A percentile compares a stretch with the other conserved stretches of the same genome.
Evolutionary conservation across 2,113 vertebrate species (phyloP).

Genomic region (Oceanites oceanicus): DNA sequence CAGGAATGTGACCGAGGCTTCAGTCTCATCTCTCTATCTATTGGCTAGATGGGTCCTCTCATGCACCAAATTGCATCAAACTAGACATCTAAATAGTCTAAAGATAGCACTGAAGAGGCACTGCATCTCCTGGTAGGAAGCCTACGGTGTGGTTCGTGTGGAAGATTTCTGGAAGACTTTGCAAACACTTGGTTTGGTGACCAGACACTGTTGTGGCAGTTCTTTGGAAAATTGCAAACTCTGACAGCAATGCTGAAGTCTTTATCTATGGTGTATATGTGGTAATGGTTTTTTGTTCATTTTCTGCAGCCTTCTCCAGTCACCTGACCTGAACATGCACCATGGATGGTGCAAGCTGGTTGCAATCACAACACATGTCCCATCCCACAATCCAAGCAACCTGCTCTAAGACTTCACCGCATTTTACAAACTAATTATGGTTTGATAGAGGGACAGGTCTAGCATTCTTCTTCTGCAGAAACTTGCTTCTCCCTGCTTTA

Average conservation of each 20-base stretch:
- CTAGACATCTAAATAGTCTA: neutral
- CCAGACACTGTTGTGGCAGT: neutral
- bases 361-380: neutral
- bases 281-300: neutral
- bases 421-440: neutral
- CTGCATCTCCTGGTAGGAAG: neutral
- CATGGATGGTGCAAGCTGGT: neutral
- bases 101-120: neutral
- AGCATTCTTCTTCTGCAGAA: neutral
- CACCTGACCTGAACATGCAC: neutral
- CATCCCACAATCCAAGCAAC: neutral
- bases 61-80: neutral
- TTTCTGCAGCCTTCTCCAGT: neutral
- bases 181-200: neutral
- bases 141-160: rapidly evolving
- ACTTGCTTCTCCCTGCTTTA: neutral
- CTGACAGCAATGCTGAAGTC: neutral
- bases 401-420: neutral
- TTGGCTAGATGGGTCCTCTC: neutral
- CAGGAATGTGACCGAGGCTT: neutral
- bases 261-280: neutral
- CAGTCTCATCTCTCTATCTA: neutral
- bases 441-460: too few relatives aligned
- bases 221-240: neutral
- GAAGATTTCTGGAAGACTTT: neutral